A percentile compares a stretch with the other conserved stretches of the same genome.
Evolutionary conservation across 1,140 invertebrate species (phyloP).

Genomic region (Cherax quadricarinatus): DNA sequence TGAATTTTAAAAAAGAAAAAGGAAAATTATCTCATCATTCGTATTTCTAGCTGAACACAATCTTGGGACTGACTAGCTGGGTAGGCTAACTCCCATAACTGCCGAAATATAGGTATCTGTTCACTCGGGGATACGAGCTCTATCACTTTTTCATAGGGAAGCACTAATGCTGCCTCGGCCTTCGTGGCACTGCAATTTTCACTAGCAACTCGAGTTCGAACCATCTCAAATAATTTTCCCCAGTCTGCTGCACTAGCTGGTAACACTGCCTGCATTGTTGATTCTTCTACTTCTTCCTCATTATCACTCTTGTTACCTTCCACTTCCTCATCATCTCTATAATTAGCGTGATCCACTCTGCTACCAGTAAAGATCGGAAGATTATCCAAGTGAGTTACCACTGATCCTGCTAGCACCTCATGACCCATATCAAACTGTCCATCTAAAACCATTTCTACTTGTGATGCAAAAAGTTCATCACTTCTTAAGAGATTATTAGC

Average conservation of each 20-base stretch:
- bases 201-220: conserved; percentile 25
- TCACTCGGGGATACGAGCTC: conserved; percentile 43
- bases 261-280: conserved; percentile 23
- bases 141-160: conserved; percentile 57
- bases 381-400: conserved; percentile 30
- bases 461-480: conserved; percentile 54
- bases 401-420: conserved; percentile 45
- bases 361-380: conserved; percentile 31
- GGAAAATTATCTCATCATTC: conserved; percentile 25
- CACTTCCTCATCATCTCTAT: background rate
- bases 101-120: conserved; percentile 57
- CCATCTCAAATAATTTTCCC: conserved; percentile 49
- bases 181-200: conserved; percentile 23
- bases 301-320: background rate
- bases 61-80: conserved; percentile 30
- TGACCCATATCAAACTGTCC: conserved; percentile 65
- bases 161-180: conserved; percentile 48
- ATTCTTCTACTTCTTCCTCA: background rate
- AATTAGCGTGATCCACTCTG: conserved; percentile 19
- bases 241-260: conserved; percentile 51
- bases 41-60: conserved; percentile 43
- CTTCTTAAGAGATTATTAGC: conserved; percentile 44
- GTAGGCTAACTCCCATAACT: conserved; percentile 52
- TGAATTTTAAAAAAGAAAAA: too few relatives aligned
- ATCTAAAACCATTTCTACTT: conserved; percentile 63